Base-by-base conservation (phyloP, 2,888 invertebrate genomes). In the Aporophyla lueneburgensis region DNA sequence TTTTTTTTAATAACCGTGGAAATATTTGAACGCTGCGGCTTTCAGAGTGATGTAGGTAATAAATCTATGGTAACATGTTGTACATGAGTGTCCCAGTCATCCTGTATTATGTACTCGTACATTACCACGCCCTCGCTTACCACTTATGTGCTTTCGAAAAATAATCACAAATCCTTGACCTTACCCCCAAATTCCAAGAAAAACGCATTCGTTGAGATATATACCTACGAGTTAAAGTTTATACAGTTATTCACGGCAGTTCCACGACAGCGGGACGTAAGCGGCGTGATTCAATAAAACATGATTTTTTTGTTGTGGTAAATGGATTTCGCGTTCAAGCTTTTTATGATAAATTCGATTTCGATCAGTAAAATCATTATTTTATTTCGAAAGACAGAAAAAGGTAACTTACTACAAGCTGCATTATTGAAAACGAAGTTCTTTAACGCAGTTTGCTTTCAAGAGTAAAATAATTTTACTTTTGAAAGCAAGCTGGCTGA, bases 261-360 rank as follows among this genome's bases (percentile, higher is more conserved):
- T 43, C 49, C 49, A 46, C 59, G 21, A 51, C 40, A 0, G 14
- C 19, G 10, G 24, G 16, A n/a, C 21, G 56, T n/a, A 27, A 69
- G 80, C 53, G 40, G 12, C 27, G 6, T 46, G 49, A 59, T 70
- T 58, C 40, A 80, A 62, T 80, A 71, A 58, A 74, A 59, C 14
- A 43, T n/a, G 6, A n/a, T n/a, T 10, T 12, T 43, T 59, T 69
- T 33, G n/a, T 24, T 53, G 5, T n/a, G 14, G 21, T 67, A 78
- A 77, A 27, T 24, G 21, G 33, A 46, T 76, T 40, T 54, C 1
- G 12, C 12, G 21, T 58, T 65, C 14, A 58, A 40, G n/a, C 14
- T 54, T 74, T 16, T 43, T 73, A 16, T 43, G 43, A 74, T 19
- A 6, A 72, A 49, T 73, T 24, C 2, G 14, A n/a, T 65, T 71